Conservation (phyloP, 92 coral and sea anemone genomes). For the Isaurus tuberculatus region DNA sequence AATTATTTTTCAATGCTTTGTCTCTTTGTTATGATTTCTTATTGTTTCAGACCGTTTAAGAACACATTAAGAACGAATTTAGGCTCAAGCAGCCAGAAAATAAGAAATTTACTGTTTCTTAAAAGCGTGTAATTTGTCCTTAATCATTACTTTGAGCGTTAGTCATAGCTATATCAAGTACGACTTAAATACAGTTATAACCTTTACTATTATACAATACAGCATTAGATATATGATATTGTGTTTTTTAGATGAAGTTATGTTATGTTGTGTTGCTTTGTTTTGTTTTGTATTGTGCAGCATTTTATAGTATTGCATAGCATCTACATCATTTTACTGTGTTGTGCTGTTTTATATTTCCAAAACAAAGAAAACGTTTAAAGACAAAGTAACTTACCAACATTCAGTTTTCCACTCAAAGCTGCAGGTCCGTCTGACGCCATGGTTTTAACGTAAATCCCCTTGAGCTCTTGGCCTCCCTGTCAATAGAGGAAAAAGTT, state of each 20-base stretch:
- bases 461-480: conserved; percentile 97
- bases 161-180: no score
- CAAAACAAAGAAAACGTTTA: background rate
- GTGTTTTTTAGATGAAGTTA: background rate
- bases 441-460: conserved; percentile 92
- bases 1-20: no score
- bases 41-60: no score
- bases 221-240: background rate
- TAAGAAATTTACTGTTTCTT: no score
- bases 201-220: no score
- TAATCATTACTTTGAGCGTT: no score
- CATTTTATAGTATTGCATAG: background rate
- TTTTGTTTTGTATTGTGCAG: background rate
- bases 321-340: background rate
- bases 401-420: conserved; percentile 86
- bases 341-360: background rate
- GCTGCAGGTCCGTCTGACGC: conserved; percentile 96
- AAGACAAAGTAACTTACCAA: conserved; percentile 62
- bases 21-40: no score
- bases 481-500: conserved; percentile 8
- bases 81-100: no score
- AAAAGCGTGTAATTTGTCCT: no score
- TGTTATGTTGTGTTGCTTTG: background rate
- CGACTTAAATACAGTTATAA: no score
- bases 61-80: no score